Evolutionary conservation across 2,797 vertebrate species (phyloP).

Genomic region (Poecilia velifera): DNA sequence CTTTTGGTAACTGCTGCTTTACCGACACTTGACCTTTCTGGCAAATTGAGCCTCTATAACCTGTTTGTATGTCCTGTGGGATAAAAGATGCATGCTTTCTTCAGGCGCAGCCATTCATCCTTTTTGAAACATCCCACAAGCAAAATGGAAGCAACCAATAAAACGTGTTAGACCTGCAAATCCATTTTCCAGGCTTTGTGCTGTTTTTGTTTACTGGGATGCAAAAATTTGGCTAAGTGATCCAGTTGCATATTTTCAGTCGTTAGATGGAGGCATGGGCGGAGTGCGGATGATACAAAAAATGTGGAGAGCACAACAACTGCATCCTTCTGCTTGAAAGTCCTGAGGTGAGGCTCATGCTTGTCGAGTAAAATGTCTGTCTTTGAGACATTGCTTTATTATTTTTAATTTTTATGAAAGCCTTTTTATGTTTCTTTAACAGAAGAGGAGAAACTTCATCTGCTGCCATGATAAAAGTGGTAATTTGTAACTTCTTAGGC

Average conservation of each 20-base stretch:
- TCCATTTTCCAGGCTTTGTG: neutral
- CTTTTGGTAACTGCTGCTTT: neutral
- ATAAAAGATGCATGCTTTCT: neutral
- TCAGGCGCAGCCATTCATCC: too few species aligned
- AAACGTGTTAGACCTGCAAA: neutral
- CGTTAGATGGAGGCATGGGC: neutral
- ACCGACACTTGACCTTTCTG: neutral
- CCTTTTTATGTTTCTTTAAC: neutral
- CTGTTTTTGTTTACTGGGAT: neutral
- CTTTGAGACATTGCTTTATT: neutral
- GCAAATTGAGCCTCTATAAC: neutral
- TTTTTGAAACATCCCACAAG: neutral
- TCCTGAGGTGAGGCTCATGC: neutral
- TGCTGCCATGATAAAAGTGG: conserved; percentile 7
- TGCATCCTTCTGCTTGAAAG: neutral
- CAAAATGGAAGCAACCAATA: neutral
- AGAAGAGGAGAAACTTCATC: neutral
- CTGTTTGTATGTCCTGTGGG: neutral
- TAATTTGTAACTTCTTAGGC: neutral
- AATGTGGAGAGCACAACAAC: neutral
- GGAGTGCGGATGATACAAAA: conserved; percentile 1
- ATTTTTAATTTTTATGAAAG: neutral
- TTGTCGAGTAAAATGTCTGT: neutral
- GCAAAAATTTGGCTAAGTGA: neutral
- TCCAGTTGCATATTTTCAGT: neutral